These are phyloP conservation scores for Agonopterix subpropinquella DNA, from an alignment of 2,888 invertebrate genomes.

Conservation along the genomic window DNA sequence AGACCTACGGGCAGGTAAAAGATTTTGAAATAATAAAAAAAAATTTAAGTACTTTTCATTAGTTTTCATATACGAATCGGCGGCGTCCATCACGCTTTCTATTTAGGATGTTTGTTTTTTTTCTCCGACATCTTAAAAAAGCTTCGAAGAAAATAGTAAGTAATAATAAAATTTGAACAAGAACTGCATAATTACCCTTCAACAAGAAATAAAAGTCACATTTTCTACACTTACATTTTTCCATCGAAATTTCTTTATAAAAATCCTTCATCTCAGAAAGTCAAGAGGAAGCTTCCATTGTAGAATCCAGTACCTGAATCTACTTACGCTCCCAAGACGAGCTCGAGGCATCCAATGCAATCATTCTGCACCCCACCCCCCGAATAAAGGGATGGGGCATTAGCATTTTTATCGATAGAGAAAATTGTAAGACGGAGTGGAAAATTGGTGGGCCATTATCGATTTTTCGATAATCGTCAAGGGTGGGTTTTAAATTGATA, in stretches of 20 bases:
- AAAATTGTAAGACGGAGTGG: constrained; percentile 32
- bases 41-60: too few species aligned
- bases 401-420: constrained; percentile 67
- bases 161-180: too few species aligned
- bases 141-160: too few species aligned
- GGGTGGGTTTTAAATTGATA: neutral
- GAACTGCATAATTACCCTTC: neutral
- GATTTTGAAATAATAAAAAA: too few species aligned
- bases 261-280: constrained; percentile 17
- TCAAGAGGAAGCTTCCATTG: constrained; percentile 31
- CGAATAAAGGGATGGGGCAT: constrained; percentile 43
- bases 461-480: constrained; percentile 14
- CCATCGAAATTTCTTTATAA: neutral
- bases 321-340: constrained; percentile 31
- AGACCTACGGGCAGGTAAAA: too few species aligned
- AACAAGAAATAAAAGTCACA: neutral
- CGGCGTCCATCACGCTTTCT: too few species aligned
- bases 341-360: constrained; percentile 51
- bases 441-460: constrained; percentile 35
- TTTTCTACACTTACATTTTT: neutral
- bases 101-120: too few species aligned
- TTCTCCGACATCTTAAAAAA: too few species aligned
- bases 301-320: constrained; percentile 35
- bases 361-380: constrained; percentile 40
- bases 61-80: too few species aligned